phyloP scores from a whole-genome alignment of 2,888 invertebrate species.

The Molorchus minor region DNA sequence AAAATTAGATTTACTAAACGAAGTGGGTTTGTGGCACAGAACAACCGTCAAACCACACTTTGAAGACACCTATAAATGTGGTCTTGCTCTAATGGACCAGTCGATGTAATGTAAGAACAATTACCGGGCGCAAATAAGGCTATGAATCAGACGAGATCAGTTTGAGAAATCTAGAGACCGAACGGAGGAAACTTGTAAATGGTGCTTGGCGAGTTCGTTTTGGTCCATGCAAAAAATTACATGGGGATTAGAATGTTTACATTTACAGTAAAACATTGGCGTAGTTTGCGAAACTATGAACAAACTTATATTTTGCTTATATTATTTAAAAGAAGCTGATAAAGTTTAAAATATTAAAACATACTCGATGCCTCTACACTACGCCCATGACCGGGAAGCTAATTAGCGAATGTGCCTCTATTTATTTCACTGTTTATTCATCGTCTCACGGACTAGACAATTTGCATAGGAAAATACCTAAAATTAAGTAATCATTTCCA shows the following conservation, averaged over 20 bases:
- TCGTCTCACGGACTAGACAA: constrained; percentile 16
- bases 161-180: constrained; percentile 27
- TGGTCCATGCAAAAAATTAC: constrained; percentile 3
- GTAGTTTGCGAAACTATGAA: too few relatives aligned
- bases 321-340: too few relatives aligned
- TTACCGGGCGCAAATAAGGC: constrained; percentile 23
- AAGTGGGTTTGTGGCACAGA: constrained; percentile 33
- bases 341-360: too few relatives aligned
- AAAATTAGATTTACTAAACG: neutral
- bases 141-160: constrained; percentile 21
- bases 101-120: constrained; percentile 7
- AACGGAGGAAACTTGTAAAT: constrained; percentile 15
- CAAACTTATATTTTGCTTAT: too few relatives aligned
- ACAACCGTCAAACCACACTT: constrained; percentile 35
- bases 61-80: constrained; percentile 36
- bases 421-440: too few relatives aligned
- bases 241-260: constrained; percentile 16
- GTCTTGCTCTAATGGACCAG: constrained; percentile 16
- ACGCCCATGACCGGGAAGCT: too few relatives aligned
- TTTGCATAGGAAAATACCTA: constrained; percentile 6
- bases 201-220: neutral
- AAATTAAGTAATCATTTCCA: constrained; percentile 18
- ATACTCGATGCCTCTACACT: too few relatives aligned
- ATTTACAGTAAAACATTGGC: constrained; percentile 1
- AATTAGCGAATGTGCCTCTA: too few relatives aligned